Conservation (phyloP, 2,113 vertebrate genomes). For the Taxidea taxus region DNA sequence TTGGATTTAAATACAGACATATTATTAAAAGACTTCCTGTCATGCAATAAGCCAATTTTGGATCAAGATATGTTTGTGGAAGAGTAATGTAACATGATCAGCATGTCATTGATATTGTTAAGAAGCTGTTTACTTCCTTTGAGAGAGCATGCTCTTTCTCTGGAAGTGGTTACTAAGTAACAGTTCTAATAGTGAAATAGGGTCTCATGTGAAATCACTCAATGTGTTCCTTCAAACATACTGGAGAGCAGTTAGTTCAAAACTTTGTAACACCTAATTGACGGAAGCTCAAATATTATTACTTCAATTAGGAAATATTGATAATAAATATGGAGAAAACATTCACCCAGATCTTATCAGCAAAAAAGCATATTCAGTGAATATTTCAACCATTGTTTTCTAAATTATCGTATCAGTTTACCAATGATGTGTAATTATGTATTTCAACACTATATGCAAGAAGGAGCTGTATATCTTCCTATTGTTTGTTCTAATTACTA, state of each 20-base stretch:
- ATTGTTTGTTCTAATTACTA: background rate
- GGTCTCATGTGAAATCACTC: background rate
- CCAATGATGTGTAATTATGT: background rate
- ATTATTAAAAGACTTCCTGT: background rate
- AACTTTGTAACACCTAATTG: background rate
- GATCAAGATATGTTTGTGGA: background rate
- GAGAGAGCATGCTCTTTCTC: background rate
- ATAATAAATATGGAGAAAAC: background rate
- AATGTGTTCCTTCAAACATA: background rate
- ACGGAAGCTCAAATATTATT: background rate
- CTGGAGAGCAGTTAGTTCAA: background rate
- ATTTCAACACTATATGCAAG: background rate
- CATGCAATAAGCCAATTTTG: background rate
- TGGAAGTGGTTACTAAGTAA: background rate
- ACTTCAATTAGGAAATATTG: background rate
- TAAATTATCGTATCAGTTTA: background rate
- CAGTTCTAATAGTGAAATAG: background rate
- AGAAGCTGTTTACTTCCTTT: background rate
- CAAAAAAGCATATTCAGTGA: background rate
- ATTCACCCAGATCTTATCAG: background rate
- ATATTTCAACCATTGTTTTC: background rate
- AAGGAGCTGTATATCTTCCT: background rate
- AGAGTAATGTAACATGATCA: background rate
- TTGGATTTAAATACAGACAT: background rate
- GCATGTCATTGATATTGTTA: background rate